These are phyloP conservation scores for Thamnaconus septentrionalis DNA, from an alignment of 2,113 vertebrate species.

Conservation along the genomic window DNA sequence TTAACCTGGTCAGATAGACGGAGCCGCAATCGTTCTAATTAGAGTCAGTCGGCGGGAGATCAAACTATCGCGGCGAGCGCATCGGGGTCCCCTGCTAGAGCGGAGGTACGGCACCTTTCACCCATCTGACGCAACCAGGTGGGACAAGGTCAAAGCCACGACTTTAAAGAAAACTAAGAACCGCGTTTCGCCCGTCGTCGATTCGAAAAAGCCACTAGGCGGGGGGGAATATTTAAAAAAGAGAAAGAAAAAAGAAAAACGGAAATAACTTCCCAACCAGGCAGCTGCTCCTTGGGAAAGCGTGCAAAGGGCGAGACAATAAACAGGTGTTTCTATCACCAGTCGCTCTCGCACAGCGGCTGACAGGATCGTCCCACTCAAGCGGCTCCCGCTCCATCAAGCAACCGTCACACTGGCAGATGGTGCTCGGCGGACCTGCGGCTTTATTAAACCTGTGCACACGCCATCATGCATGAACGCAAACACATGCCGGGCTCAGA, in stretches of 20 bases:
- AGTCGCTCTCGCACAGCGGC: slow-evolving; percentile 50
- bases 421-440: slow-evolving; percentile 63
- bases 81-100: slow-evolving; percentile 18
- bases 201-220: no score
- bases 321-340: slow-evolving; percentile 62
- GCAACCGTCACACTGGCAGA: slow-evolving; percentile 56
- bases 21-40: slow-evolving; percentile 8
- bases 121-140: slow-evolving; percentile 5
- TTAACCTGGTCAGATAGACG: slow-evolving; percentile 20
- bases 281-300: slow-evolving; percentile 23
- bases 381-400: slow-evolving; percentile 58
- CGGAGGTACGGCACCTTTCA: not conserved
- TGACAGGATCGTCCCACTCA: slow-evolving; percentile 55
- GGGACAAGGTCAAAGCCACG: not conserved
- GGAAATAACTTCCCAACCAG: slow-evolving; percentile 17
- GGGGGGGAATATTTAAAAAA: no score
- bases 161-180: no score
- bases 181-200: no score
- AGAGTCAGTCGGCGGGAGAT: slow-evolving; percentile 23
- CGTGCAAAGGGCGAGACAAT: slow-evolving; percentile 28
- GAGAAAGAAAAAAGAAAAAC: no score
- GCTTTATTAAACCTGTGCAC: slow-evolving; percentile 51
- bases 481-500: slow-evolving; percentile 11
- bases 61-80: slow-evolving; percentile 34
- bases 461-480: slow-evolving; percentile 22